Base-by-base conservation (phyloP, 2,888 invertebrate species). In the Mesopsocus fuscifrons region DNA sequence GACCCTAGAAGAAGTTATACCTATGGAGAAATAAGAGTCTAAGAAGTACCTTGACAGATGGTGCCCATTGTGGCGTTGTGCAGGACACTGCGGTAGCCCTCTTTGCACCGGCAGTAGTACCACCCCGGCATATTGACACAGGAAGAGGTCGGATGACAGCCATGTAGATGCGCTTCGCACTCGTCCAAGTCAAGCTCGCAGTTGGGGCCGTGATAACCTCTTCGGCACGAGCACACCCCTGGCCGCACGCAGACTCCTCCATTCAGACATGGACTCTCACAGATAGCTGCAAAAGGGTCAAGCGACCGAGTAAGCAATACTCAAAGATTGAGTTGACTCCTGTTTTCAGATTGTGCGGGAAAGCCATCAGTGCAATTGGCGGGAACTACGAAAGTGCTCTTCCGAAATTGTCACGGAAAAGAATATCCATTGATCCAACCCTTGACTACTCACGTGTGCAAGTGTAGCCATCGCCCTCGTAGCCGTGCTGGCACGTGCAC, bases 121-220 rank as follows among this genome's bases (percentile, higher is more conserved):
- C 84, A 85, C 52, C 88, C 88, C 34, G 84, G 84, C 69, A 80
- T 80, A 64, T 88, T 88, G 61, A 84, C 73, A 63, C 88, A 88
- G 45, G 69, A 67, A 43, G 69, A 67, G 42, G 85, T 81, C 50
- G 71, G 68, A 51, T 77, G 76, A 63, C 88, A 88, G 47, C 74
- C 68, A 54, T 77, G 73, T 43, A 72, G 65, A 48, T 73, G 72
- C 50, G 72, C 67, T 15, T 69, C 66, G 64, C 88, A 88, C 65
- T 88, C 89, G 66, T 89, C 82, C 55, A 82, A 68, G 65, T 88
- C 89, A 49, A 78, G 71, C 63, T 87, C 83, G 66, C 89, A 89
- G 55, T 76, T 77, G 52, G 69, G 64, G 47, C 89, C 88, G 41
- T 72, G 74, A 66, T 83, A 88, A 11, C 88, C 88, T 50, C 71